phyloP scores from a whole-genome alignment of 2,797 vertebrate genomes.

The Tenualosa ilisha region DNA sequence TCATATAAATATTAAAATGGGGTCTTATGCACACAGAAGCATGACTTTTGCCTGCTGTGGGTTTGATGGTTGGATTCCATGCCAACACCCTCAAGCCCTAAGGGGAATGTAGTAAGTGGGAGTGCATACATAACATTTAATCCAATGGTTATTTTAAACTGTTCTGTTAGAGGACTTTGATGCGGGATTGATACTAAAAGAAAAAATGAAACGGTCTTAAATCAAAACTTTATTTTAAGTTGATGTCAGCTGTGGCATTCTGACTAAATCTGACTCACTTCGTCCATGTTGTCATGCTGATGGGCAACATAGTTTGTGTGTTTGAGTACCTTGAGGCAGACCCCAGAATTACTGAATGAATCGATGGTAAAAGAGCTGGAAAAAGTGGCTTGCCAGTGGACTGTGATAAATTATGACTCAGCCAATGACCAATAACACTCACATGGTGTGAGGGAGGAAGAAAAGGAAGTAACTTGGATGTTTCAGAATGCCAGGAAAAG shows the following conservation, averaged over 20 bases:
- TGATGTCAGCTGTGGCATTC: not conserved
- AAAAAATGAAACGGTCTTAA: not conserved
- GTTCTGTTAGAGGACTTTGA: not conserved
- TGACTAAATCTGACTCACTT: not conserved
- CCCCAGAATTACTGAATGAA: not conserved
- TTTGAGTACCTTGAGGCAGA: not conserved
- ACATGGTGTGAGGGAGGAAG: constrained; percentile 39
- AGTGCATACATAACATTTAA: not conserved
- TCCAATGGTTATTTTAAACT: not conserved
- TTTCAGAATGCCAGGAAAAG: constrained; percentile 44
- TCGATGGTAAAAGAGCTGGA: not conserved
- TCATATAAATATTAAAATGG: not conserved
- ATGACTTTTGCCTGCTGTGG: constrained; percentile 16
- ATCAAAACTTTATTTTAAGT: not conserved
- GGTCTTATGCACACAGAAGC: not conserved
- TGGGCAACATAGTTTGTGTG: not conserved
- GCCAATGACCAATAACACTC: constrained; percentile 44
- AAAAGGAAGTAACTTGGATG: constrained; percentile 31
- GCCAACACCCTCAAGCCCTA: not conserved
- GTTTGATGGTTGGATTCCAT: not conserved
- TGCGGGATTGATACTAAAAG: not conserved
- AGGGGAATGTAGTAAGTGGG: not conserved
- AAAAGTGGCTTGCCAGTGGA: not conserved
- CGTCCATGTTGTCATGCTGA: not conserved
- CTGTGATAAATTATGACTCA: constrained; percentile 43